Evolutionary conservation across 1,140 invertebrate species (phyloP).

Genomic region (Littorina saxatilis): DNA sequence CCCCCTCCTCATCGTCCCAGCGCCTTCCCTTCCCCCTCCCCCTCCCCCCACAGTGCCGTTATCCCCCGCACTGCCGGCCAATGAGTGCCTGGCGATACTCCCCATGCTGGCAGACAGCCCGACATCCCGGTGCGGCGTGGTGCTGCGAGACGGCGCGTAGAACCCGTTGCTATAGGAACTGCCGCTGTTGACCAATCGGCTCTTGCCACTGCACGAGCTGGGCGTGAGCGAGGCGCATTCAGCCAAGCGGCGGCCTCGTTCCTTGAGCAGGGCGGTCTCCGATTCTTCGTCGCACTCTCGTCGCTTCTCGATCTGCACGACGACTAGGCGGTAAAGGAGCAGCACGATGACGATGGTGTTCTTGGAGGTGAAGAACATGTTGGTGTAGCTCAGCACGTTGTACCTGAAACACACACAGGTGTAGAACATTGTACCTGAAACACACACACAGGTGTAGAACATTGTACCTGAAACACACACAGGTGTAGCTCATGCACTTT

Average conservation of each 20-base stretch:
- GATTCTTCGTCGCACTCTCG: constrained; percentile 10
- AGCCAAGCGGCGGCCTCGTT: constrained; percentile 26
- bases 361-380: constrained; percentile 94
- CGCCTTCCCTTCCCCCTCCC: no score
- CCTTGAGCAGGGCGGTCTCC: constrained; percentile 20
- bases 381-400: constrained; percentile 92
- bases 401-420: constrained; percentile 78
- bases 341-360: constrained; percentile 91
- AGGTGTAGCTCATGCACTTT: no score
- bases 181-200: constrained; percentile 28
- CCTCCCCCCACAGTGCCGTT: not conserved
- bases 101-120: not conserved
- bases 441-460: no score
- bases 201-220: constrained; percentile 31
- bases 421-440: no score
- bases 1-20: no score
- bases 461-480: no score
- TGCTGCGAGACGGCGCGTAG: constrained; percentile 21
- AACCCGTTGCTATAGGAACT: constrained; percentile 30
- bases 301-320: constrained; percentile 80
- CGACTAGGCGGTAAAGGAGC: constrained; percentile 89
- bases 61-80: not conserved
- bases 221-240: constrained; percentile 20
- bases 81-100: not conserved
- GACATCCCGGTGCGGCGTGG: not conserved